Base-by-base conservation (phyloP, 2,113 vertebrate species). In the Casuarius casuarius region DNA sequence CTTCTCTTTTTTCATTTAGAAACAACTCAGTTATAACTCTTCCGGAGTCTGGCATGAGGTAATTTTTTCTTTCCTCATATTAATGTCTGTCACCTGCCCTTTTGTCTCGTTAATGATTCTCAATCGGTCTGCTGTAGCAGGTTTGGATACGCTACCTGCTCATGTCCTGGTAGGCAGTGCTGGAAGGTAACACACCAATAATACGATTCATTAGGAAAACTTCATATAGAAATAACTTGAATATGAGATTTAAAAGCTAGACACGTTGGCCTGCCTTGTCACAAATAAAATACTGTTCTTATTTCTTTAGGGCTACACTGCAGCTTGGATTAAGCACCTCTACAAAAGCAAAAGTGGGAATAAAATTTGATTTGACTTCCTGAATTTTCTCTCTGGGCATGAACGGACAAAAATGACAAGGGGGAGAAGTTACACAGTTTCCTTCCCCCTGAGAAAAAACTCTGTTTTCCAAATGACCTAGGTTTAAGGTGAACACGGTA, bases 41-140 rank as follows among this genome's bases (percentile, higher is more conserved):
- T 97, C 54, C 35, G 74, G 51, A 14, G 29, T 38, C 83, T 85
- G 77, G 17, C 54, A 82, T 66, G 72, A 81, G 44, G 67, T 62
- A 82, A 48, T 92, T 95, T 89, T 86, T 76, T 71, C 40, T 92
- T 92, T 65, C n/a, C 15, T 95, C 54, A 40, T 74, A 73, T 84
- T 95, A 96, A 61, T 74, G 65, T 79, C 87, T 94, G 48, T 91
- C 78, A 76, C 62, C 54, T 95, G 61, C 79, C 78, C 91, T 95
- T 93, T 95, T 78, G 72, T 93, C 59, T 85, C 0, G 0, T 23
- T 91, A 91, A 92, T 90, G 84, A 82, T 92, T 97, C 89, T 95
- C 71, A 75, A 51, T 66, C 94, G 91, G 44, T 68, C 59, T 87
- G 29, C 73, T 89, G n/a, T 18, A 85, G 71, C 8, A 0, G 51